Conservation (phyloP, 1,140 invertebrate genomes). For the Kradibia gibbosae region DNA sequence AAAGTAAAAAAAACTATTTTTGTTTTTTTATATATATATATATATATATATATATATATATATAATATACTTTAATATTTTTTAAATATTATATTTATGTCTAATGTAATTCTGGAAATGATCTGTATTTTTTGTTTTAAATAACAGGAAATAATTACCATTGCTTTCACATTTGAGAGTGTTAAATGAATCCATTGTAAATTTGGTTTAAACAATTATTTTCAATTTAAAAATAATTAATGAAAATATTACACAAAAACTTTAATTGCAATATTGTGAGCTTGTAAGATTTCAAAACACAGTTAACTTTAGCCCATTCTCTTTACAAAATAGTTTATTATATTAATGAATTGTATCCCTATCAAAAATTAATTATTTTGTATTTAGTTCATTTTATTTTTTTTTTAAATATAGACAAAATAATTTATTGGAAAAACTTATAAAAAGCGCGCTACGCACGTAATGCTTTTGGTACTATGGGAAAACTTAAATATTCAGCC, state of each 20-base stretch:
- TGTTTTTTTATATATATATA: too few species aligned
- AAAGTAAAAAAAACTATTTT: neutral
- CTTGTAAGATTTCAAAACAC: neutral
- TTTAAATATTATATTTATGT: neutral
- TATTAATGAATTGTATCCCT: neutral
- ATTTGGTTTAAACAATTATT: neutral
- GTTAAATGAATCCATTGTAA: constrained; percentile 32
- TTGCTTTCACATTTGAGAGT: constrained; percentile 41
- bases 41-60: neutral
- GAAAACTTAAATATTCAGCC: constrained; percentile 5
- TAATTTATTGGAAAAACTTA: constrained; percentile 3
- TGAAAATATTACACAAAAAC: neutral
- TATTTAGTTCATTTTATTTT: neutral
- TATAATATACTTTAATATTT: neutral
- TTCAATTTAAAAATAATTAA: constrained; percentile 9
- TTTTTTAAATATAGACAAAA: constrained; percentile 29
- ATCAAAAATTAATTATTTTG: neutral
- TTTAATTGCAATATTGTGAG: constrained; percentile 25
- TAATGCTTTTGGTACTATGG: neutral
- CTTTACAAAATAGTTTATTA: constrained; percentile 1
- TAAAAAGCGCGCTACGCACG: constrained; percentile 32
- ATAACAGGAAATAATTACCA: constrained; percentile 40
- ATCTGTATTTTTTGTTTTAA: neutral
- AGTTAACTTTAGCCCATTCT: neutral
- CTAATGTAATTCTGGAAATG: constrained; percentile 4